Percentiles rank a stretch among this genome's conserved stretches.
phyloP scores from a whole-genome alignment of 1,140 invertebrate species.

The Stegodyphus dumicola region DNA sequence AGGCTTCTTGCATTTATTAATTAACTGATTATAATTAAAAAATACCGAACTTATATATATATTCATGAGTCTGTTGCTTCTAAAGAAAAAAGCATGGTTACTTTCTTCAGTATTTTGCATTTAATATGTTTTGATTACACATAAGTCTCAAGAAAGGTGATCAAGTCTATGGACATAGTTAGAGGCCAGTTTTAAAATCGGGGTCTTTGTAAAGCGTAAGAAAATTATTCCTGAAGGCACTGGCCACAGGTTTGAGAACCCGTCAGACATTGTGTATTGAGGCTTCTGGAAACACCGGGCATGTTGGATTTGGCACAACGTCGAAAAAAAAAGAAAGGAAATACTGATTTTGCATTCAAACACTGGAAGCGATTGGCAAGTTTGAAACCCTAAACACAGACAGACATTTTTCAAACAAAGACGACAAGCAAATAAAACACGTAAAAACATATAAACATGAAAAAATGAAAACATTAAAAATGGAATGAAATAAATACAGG shows the following conservation, averaged over 20 bases:
- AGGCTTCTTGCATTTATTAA: background rate
- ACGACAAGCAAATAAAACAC: background rate
- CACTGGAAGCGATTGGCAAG: no score
- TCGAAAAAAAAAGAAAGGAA: background rate
- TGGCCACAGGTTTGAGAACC: background rate
- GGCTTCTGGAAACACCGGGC: background rate
- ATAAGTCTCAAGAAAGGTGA: background rate
- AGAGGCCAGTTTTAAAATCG: background rate
- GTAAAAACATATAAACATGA: no score
- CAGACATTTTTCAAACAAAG: background rate
- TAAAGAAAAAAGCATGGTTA: background rate
- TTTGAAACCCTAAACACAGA: background rate
- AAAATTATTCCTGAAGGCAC: background rate
- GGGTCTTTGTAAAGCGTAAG: background rate
- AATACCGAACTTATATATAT: background rate
- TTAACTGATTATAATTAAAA: background rate
- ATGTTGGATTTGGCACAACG: background rate
- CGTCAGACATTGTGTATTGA: background rate
- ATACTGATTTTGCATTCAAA: no score
- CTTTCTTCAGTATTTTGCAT: background rate
- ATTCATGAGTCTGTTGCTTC: background rate
- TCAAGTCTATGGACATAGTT: background rate
- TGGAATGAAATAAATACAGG: background rate
- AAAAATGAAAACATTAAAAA: background rate
- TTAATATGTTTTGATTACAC: background rate